Base-by-base conservation (phyloP, 2,113 vertebrate genomes). In the Lycaon pictus region DNA sequence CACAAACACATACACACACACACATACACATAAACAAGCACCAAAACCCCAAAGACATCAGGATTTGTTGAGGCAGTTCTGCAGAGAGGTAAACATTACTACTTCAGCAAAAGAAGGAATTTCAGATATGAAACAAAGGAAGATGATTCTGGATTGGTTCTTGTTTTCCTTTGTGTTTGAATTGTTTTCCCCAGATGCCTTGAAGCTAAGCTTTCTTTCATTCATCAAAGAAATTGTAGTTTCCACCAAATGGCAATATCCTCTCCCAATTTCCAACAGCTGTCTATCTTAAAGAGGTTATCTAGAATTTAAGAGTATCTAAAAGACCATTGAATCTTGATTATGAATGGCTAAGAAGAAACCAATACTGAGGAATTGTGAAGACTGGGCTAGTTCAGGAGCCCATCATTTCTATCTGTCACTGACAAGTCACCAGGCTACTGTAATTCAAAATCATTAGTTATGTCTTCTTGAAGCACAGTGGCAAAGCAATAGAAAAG, bases 391-490 rank as follows among this genome's bases (percentile, higher is more conserved):
- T 94, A 96, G 77, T 93, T 97, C 83, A 91, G 94, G 58, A 96
- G 82, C 85, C 93, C 95, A 65, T 98, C 97, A 97, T 96, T 96
- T 97, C 95, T 98, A 96, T 98, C 95, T 98, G 98, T 98, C 98
- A 98, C 98, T 98, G 98, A 98, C 97, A 98, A 96, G 97, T 98
- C 98, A 98, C 88, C 96, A 97, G 98, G 95, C 97, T 97, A 97
- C 97, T 98, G 97, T 98, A 98, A 98, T 98, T 98, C 98, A 97
- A 76, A 98, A 97, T 97, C 98, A 97, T 98, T 98, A 95, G 97
- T 98, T 97, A 98, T 97, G 94, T 98, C 97, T 97, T 98, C 92
- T 69, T 71, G 53, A 97, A 97, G 63, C 60, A 92, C 93, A 97
- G 53, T 96, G 95, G 88, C n/a, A 97, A 96, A 83, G n/a, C 97